phyloP scores from a whole-genome alignment of 2,113 vertebrate genomes.

The Amphilophus citrinellus region DNA sequence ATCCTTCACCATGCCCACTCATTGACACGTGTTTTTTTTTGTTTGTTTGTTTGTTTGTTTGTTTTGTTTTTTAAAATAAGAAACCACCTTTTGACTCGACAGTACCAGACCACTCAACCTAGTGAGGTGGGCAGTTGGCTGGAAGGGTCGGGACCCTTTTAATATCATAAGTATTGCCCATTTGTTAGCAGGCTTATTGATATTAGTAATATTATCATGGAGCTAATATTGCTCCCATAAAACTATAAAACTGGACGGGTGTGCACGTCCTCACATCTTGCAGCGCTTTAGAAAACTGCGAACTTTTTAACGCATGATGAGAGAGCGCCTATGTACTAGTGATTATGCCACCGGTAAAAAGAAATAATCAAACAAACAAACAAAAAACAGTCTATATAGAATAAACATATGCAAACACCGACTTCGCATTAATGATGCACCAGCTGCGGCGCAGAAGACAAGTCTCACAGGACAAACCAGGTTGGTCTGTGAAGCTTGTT shows the following conservation, averaged over 20 bases:
- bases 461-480: slow-evolving; percentile 26
- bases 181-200: neutral
- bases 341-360: neutral
- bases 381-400: no score
- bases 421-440: neutral
- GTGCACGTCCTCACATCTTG: neutral
- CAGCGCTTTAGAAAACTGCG: neutral
- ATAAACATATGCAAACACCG: neutral
- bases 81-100: neutral
- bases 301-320: neutral
- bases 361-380: no score
- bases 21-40: neutral
- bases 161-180: neutral
- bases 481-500: slow-evolving; percentile 4
- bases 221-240: neutral
- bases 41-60: neutral
- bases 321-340: neutral
- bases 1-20: neutral
- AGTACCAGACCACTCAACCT: neutral
- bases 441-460: slow-evolving; percentile 15
- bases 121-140: neutral
- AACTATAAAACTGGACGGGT: neutral
- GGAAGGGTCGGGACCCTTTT: neutral
- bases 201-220: neutral
- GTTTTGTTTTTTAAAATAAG: neutral